A percentile compares a stretch with the other conserved stretches of the same genome.
Evolutionary conservation across 2,113 vertebrate genomes (phyloP).

Genomic region (Pseudopipra pipra): DNA sequence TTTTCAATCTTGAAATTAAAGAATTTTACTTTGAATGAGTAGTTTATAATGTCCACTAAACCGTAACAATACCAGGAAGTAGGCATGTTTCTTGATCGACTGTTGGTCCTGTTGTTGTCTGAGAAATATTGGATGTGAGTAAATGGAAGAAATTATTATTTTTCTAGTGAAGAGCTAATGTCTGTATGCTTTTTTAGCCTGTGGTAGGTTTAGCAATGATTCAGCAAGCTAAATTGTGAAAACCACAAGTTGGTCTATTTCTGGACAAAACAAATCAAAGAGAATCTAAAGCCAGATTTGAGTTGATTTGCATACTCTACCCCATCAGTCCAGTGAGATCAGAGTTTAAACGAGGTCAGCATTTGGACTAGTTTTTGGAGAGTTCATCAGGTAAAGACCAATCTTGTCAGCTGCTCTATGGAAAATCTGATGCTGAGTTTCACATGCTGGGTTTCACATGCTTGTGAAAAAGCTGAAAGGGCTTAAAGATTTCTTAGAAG

Average conservation of each 20-base stretch:
- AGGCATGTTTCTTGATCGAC: not conserved
- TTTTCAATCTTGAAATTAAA: not conserved
- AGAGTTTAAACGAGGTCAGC: conserved; percentile 27
- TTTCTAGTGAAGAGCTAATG: not conserved
- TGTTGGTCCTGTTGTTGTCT: not conserved
- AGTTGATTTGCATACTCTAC: not conserved
- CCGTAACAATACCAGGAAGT: not conserved
- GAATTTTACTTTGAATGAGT: not conserved
- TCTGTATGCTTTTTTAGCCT: not conserved
- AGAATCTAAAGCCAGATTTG: not conserved
- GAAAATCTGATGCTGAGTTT: not conserved
- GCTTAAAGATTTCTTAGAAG: not conserved
- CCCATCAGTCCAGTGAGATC: conserved; percentile 40
- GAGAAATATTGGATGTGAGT: not conserved
- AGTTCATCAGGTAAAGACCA: not conserved
- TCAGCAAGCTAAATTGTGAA: conserved; percentile 9
- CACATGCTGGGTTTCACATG: not conserved
- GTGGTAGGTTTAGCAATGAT: not conserved
- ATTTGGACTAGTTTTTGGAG: not conserved
- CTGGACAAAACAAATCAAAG: not conserved
- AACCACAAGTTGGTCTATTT: not conserved
- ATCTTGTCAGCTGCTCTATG: not conserved
- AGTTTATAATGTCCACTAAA: not conserved
- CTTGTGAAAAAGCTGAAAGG: not conserved
- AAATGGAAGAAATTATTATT: not conserved